Conservation (phyloP, 2,888 invertebrate genomes). For the Ichneumoninae sp. region DNA sequence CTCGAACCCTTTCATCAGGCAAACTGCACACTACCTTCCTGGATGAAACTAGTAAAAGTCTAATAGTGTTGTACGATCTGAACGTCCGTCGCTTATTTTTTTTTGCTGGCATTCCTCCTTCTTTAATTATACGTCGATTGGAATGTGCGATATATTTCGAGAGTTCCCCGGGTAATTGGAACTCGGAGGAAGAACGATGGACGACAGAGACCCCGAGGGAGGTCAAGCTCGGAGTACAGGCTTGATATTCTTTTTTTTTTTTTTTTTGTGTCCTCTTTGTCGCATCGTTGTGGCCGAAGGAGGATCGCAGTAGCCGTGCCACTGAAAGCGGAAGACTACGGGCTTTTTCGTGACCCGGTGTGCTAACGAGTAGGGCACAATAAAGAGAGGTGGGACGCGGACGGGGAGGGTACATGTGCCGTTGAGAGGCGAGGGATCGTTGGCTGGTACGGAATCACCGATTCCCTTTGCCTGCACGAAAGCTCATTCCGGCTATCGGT, state of each 20-base stretch:
- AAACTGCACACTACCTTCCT: background rate
- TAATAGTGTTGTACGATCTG: conserved; percentile 12
- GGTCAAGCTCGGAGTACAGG: conserved; percentile 29
- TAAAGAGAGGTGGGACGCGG: conserved; percentile 7
- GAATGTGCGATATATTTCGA: conserved; percentile 44
- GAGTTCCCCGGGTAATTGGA: conserved; percentile 25
- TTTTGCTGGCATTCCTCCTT: conserved; percentile 10
- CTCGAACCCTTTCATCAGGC: conserved; percentile 58
- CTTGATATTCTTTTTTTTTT: conserved; percentile 37
- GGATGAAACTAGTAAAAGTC: conserved; percentile 38
- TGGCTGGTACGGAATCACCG: conserved; percentile 36
- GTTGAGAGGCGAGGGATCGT: conserved; percentile 12
- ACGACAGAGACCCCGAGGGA: conserved; percentile 15
- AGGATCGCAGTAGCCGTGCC: conserved; percentile 41
- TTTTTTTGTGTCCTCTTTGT: conserved; percentile 14
- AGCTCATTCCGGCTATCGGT: background rate
- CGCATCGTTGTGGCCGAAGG: conserved; percentile 44
- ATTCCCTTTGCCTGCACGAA: conserved; percentile 50
- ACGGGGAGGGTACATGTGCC: background rate
- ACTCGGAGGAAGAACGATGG: conserved; percentile 22
- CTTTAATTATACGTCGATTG: conserved; percentile 49
- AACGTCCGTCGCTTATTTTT: conserved; percentile 3
- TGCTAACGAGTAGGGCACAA: conserved; percentile 51
- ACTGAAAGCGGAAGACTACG: conserved; percentile 52
- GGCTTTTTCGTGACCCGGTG: conserved; percentile 59